Conservation (phyloP, 2,113 vertebrate species). For the Parotia lawesii region DNA sequence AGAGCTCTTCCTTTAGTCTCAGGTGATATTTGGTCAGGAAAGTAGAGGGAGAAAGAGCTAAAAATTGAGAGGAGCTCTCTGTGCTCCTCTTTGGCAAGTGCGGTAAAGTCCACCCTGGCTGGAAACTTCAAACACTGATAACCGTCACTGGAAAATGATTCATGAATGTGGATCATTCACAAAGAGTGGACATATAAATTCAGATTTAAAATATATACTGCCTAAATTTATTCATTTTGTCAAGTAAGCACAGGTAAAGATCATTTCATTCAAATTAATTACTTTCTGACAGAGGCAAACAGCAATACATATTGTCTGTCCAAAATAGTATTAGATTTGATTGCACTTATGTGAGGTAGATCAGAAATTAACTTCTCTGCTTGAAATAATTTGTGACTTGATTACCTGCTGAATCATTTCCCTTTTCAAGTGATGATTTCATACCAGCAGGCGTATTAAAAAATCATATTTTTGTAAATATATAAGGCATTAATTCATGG, state of each 20-base stretch:
- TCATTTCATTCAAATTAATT: not conserved
- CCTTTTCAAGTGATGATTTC: conserved; percentile 4
- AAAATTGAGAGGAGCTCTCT: not conserved
- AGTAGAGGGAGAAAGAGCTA: not conserved
- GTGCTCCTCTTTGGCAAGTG: not conserved
- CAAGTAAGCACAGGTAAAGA: not conserved
- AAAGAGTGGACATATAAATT: not conserved
- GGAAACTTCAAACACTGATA: not conserved
- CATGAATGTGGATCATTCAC: not conserved
- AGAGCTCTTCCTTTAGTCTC: not conserved
- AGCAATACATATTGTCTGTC: not conserved
- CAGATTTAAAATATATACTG: not conserved
- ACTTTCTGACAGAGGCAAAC: not conserved
- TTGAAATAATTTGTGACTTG: conserved; percentile 33
- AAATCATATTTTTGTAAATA: not conserved
- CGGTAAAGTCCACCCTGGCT: not conserved
- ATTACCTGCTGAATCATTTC: conserved; percentile 34
- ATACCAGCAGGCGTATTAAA: not conserved
- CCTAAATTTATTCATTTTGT: not conserved
- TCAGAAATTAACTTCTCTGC: conserved; percentile 33
- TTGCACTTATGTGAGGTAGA: not conserved
- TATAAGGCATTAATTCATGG: not conserved
- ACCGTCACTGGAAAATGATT: not conserved
- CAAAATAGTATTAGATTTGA: conserved; percentile 26
- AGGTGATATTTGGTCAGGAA: not conserved